Base-by-base conservation (phyloP, 2,797 vertebrate genomes). In the Macrochelys suwanniensis region DNA sequence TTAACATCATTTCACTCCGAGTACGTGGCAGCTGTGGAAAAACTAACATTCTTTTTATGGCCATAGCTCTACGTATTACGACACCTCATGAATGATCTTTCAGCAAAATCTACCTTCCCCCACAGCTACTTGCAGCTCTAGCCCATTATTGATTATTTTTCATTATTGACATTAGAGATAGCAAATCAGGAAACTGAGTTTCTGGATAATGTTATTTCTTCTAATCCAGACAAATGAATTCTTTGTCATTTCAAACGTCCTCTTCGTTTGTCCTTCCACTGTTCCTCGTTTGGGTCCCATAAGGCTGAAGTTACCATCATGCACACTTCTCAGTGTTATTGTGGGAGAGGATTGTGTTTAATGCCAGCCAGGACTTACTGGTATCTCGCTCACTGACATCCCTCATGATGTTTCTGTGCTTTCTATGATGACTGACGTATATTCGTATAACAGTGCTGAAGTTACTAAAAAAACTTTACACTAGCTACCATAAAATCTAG, bases 211-310 rank as follows among this genome's bases (percentile, higher is more conserved):
- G 3, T 5, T 42, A 17, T 42, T 91, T 54, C 74, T 84, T 79
- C 42, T 61, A 93, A 87, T 49, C 59, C 56, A 89, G 89, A 91
- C 74, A 94, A 89, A 91, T n/a, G 33, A 51, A 68, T 68, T 51
- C n/a, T 7, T 25, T 4, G 37, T 57, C 37, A 28, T n/a, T 54
- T 68, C 51, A 80, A 45, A 31, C 45, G 57, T 78, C 49, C 50
- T 57, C 78, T 37, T 59, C 78, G 71, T 68, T 83, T 79, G 78
- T 68, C 65, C 19, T 71, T 71, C 37, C 3, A 2, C 19, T 68
- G 74, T 37, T 68, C 56, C 65, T n/a, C 47, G 47, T 65, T 42
- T 31, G 79, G 4, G 11, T 81, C 83, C 82, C 31, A 49, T 17
- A 49, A 47, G 85, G 11, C 37, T 71, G 28, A 49, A 2, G 31